Conservation (phyloP, 2,888 invertebrate species). For the Zaprionus lineosus region DNA sequence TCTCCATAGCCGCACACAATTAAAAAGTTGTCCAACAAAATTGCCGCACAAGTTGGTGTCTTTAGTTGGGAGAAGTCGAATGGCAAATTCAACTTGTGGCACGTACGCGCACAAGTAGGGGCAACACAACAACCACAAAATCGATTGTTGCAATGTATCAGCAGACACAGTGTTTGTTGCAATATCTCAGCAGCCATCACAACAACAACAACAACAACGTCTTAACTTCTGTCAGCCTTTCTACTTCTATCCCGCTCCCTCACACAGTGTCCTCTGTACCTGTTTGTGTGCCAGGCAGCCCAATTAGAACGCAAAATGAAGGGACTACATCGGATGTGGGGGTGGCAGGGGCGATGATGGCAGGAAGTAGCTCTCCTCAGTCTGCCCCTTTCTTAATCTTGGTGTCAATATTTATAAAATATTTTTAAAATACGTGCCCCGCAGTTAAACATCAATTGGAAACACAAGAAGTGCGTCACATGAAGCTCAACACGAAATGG, state of each 20-base stretch:
- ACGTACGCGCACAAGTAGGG: slow-evolving; percentile 54
- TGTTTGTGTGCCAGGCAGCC: no score
- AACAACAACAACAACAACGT: slow-evolving; percentile 18
- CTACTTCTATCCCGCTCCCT: no score
- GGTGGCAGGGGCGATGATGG: not conserved
- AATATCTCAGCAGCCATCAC: no score
- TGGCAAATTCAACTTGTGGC: slow-evolving; percentile 64
- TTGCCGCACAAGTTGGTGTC: slow-evolving; percentile 55
- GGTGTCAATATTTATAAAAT: slow-evolving; percentile 77
- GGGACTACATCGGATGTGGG: no score
- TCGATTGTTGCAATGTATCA: slow-evolving; percentile 19
- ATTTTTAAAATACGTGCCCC: slow-evolving; percentile 71
- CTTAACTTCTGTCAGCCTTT: no score
- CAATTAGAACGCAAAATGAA: no score
- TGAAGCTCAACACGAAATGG: no score
- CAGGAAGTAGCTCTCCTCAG: slow-evolving; percentile 11
- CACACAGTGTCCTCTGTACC: no score
- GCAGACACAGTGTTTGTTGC: no score
- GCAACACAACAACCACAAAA: slow-evolving; percentile 6
- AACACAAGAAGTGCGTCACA: slow-evolving; percentile 37
- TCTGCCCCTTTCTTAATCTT: slow-evolving; percentile 53
- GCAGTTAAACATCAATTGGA: slow-evolving; percentile 69
- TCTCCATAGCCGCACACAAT: slow-evolving; percentile 60
- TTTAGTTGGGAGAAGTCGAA: slow-evolving; percentile 35
- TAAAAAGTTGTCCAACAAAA: slow-evolving; percentile 69